Base-by-base conservation (phyloP, 2,888 invertebrate species). In the Megalurothrips usitatus region DNA sequence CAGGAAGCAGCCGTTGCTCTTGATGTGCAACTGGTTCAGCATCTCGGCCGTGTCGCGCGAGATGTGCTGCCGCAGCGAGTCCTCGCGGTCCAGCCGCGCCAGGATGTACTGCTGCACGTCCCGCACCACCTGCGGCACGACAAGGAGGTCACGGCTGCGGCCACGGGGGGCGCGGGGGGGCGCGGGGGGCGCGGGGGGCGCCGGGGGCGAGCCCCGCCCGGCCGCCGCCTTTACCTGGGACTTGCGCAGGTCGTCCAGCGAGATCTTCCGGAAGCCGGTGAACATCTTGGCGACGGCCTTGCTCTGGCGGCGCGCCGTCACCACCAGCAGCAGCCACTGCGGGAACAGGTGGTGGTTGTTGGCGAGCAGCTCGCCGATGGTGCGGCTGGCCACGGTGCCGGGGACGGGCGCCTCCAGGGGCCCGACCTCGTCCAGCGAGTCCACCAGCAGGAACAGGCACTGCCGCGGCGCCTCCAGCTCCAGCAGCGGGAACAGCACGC, bases 51-150 rank as follows among this genome's bases (percentile, higher is more conserved):
- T 97, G 86, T 96, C 95, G 81, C 94, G 90, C 78, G 95, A 96
- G 83, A 98, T 93, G 85, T 97, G 96, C 82, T 96, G 95, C 63
- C 96, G 89, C 12, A 98, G 90, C 48, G 94, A 92, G 28, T 96
- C 96, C 85, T 98, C 97, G 14, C 94, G 93, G 86, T 98, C 97
- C 63, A 98, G 88, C 0, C 98, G 89, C 3, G 94, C 94, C 17
- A 98, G 90, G 82, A 98, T 98, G 86, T 98, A 98, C 85, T 97
- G 94, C 87, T 98, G 98, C 0, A 98, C 96, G 87, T 98, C 98
- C 9, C 96, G 92, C 0, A 98, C 95, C 9, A 98, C 97, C 87
- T 95, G 94, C 9, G 79, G 82, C 78, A 28, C 75, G 58, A 79
- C 17, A 78, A 48, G 6, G 34, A 4, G 34, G 34, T 43, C 34